phyloP scores from a whole-genome alignment of 92 coral and sea anemone species.

The Umimayanthus kanabou region DNA sequence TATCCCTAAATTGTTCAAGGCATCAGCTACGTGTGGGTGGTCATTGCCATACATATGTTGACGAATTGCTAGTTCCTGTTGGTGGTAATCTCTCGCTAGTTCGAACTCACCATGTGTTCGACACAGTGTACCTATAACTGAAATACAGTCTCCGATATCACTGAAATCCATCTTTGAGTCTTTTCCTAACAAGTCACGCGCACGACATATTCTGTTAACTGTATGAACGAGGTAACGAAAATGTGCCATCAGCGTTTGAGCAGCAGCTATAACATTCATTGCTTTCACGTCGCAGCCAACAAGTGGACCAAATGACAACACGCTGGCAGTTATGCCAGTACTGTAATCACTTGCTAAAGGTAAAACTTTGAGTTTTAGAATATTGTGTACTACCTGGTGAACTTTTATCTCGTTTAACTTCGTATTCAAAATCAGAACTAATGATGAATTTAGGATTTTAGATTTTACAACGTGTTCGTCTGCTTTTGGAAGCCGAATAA shows the following conservation, averaged over 20 bases:
- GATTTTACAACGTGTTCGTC: constrained; percentile 7
- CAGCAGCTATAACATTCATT: not conserved
- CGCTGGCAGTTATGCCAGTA: not conserved
- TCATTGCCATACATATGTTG: not conserved
- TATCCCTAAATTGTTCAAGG: not conserved
- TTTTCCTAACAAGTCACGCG: not conserved
- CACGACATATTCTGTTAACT: not conserved
- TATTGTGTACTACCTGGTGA: constrained; percentile 38
- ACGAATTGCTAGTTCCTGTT: constrained; percentile 12
- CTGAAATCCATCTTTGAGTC: not conserved
- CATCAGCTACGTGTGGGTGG: constrained; percentile 21
- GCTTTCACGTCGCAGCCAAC: not conserved
- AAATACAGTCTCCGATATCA: constrained; percentile 38
- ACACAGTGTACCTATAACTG: constrained; percentile 31
- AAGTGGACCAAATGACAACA: not conserved
- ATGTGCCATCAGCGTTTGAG: constrained; percentile 17
- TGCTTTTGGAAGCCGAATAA: not conserved
- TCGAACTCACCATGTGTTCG: constrained; percentile 26
- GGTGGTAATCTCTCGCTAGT: constrained; percentile 32
- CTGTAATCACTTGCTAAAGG: not conserved
- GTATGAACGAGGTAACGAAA: constrained; percentile 9
- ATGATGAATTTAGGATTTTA: constrained; percentile 29
- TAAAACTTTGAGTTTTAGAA: not conserved
- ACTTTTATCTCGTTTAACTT: not conserved
- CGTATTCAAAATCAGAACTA: not conserved